Evolutionary conservation across 2,888 invertebrate genomes (phyloP).

Genomic region (Brachylomia viminalis): DNA sequence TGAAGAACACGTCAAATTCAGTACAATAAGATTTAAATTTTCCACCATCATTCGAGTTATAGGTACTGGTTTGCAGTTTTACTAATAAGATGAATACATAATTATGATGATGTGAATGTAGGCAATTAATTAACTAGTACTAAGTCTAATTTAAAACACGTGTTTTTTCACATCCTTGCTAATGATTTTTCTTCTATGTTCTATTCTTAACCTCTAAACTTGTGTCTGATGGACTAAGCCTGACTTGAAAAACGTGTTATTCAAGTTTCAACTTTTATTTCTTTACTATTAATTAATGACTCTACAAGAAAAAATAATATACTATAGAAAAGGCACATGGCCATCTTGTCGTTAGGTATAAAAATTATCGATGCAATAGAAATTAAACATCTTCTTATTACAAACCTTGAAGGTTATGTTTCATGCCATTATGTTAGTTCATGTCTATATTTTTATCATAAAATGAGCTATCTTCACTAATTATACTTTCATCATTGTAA

Average conservation of each 20-base stretch:
- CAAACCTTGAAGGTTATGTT: constrained; percentile 4
- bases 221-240: neutral
- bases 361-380: constrained; percentile 18
- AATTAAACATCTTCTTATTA: neutral
- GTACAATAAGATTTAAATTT: neutral
- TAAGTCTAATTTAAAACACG: constrained; percentile 39
- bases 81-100: constrained; percentile 16
- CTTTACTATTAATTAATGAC: constrained; percentile 1
- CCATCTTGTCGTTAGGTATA: neutral
- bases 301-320: neutral
- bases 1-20: neutral
- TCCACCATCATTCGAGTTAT: neutral
- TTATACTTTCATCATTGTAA: constrained; percentile 4
- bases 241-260: constrained; percentile 31
- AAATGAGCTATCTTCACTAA: neutral
- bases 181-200: neutral
- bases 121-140: constrained; percentile 24
- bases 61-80: neutral
- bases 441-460: neutral
- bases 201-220: constrained; percentile 9
- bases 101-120: neutral
- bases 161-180: constrained; percentile 12
- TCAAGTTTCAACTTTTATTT: constrained; percentile 15
- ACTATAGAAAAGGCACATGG: neutral
- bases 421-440: neutral